Evolutionary conservation across 2,888 invertebrate species (phyloP), one percentile per base, ranked within the genome.

Genomic region (Bellardia pandia): DNA sequence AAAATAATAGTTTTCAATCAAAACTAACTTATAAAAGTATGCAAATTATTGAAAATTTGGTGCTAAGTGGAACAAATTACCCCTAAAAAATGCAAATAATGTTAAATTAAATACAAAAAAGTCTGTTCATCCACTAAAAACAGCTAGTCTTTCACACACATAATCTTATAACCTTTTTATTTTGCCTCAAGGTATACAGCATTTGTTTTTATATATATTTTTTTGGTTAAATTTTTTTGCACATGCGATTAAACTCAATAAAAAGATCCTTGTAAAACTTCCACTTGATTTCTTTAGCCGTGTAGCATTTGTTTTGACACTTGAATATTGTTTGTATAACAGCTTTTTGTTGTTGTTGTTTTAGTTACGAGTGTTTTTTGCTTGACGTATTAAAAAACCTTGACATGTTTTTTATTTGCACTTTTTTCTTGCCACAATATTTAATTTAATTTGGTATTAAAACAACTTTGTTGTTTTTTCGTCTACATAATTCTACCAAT

Each of bases 271-370:
- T 71, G 81, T 62, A 82, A 62, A 78, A 75, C 14, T 82, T 78
- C 78, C 78, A 66, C 56, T 82, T 86, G 77, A 82, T 86, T 82
- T 77, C 60, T 33, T 58, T 45, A 40, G 33, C 13, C 42, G 58
- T 37, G 5, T 72, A 82, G 74, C 74, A 82, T 69, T 82, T 82
- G 56, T 62, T 82, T 78, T 78, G 82, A 78, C 82, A 86, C 82
- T 82, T 86, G 48, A 37, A 74, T 86, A 64, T 62, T 83, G 48
- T 71, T 69, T 68, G 48, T 42, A 40, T n/a, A 51, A 60, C 40
- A 37, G 33, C 4, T n/a, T 48, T 0, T 51, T 30, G 23, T 23
- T 66, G 60, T 58, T 79, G 13, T 60, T 48, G 58, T 40, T n/a
- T n/a, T n/a, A 48, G 14, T 30, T 16, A 42, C 42, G 13, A 69